Conservation (phyloP, 1,140 invertebrate species). For the Drosophila nigrodunni region DNA sequence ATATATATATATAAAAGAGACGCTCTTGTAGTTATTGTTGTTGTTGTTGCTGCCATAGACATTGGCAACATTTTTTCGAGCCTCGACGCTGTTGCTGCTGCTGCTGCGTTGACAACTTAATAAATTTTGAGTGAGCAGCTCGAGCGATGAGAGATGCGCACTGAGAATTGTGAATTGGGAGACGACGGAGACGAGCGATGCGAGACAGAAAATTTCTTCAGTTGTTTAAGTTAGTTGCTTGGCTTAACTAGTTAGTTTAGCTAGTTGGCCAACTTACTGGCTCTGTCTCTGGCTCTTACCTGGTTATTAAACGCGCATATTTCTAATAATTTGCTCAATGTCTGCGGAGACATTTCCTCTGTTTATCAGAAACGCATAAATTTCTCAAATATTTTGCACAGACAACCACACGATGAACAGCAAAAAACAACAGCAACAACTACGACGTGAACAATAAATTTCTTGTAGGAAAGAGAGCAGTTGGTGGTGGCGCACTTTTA, state of each 20-base stretch:
- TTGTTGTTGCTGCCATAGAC: conserved; percentile 33
- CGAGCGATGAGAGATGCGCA: conserved; percentile 29
- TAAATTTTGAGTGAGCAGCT: conserved; percentile 71
- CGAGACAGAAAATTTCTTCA: conserved; percentile 47
- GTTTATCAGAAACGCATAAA: conserved; percentile 83
- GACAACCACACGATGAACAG: conserved; percentile 35
- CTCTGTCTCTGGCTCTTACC: background rate
- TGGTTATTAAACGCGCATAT: conserved; percentile 78
- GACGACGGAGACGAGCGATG: conserved; percentile 9
- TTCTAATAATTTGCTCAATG: conserved; percentile 75
- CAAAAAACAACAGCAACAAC: conserved; percentile 33
- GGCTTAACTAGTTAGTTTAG: conserved; percentile 33
- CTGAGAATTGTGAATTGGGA: conserved; percentile 7
- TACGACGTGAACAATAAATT: conserved; percentile 43
- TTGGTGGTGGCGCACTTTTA: background rate
- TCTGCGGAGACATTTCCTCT: conserved; percentile 72
- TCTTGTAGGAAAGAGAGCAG: conserved; percentile 7
- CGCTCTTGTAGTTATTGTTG: conserved; percentile 6
- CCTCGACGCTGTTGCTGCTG: conserved; percentile 3
- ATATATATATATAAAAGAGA: conserved; percentile 3
- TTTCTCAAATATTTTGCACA: conserved; percentile 76
- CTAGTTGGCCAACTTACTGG: conserved; percentile 14
- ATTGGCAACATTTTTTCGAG: conserved; percentile 75
- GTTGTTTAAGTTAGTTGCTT: conserved; percentile 53
- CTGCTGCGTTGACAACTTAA: conserved; percentile 75